These are phyloP conservation scores for Timema cristinae DNA, from an alignment of 2,888 invertebrate species.

Conservation along the genomic window DNA sequence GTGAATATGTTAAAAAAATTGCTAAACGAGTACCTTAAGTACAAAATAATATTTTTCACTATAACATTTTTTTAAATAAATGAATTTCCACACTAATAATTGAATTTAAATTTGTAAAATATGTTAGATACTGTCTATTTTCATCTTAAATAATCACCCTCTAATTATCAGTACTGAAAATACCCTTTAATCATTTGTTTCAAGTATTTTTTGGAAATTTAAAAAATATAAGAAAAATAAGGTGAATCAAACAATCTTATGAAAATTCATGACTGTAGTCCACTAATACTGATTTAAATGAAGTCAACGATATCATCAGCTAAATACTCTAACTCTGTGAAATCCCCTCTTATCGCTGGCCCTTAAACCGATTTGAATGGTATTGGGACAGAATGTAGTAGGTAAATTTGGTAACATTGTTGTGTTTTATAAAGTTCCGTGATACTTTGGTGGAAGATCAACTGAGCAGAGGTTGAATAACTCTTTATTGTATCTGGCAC, in stretches of 20 bases:
- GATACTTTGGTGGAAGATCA: conserved; percentile 11
- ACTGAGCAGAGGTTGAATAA: background rate
- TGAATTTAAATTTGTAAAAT: no score
- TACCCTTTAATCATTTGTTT: background rate
- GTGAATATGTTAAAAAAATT: background rate
- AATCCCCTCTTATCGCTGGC: background rate
- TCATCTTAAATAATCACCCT: background rate
- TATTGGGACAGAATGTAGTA: background rate
- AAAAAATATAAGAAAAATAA: background rate
- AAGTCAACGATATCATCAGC: conserved; percentile 11
- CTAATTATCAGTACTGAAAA: background rate
- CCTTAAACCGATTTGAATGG: conserved; percentile 3
- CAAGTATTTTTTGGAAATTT: background rate
- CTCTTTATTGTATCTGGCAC: background rate
- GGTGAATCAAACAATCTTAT: background rate
- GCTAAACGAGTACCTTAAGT: no score
- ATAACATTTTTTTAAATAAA: background rate
- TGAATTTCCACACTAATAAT: no score
- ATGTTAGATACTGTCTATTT: background rate
- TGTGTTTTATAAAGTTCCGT: no score
- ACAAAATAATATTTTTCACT: background rate
- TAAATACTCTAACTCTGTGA: background rate
- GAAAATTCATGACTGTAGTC: background rate
- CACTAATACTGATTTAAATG: background rate
- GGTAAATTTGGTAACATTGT: no score